Percentiles rank a stretch among this genome's conserved stretches.
Conservation (phyloP, 2,113 vertebrate species). For the Siniperca chuatsi region DNA sequence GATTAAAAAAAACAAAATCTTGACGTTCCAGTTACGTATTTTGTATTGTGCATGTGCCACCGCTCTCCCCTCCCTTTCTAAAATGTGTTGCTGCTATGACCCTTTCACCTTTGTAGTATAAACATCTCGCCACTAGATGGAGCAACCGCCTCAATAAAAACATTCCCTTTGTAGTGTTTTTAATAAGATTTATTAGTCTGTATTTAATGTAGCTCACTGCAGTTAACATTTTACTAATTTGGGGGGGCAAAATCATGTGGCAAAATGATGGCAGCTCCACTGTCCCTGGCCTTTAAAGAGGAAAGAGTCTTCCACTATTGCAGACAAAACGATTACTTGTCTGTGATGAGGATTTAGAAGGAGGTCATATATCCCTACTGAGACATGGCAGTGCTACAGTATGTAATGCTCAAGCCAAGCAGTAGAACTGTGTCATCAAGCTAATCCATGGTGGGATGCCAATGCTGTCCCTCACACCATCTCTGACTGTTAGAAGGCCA, state of each 20-base stretch:
- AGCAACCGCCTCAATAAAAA: constrained; percentile 19
- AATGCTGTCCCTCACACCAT: constrained; percentile 47
- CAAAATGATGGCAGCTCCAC: background rate
- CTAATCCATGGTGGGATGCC: constrained; percentile 55
- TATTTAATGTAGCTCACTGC: constrained; percentile 5
- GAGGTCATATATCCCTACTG: constrained; percentile 68
- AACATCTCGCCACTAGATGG: constrained; percentile 54
- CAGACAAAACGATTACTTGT: constrained; percentile 40
- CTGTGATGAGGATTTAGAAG: constrained; percentile 62
- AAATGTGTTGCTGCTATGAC: background rate
- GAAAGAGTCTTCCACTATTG: background rate
- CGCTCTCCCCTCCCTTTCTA: background rate
- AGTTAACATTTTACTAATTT: background rate
- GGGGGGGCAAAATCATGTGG: background rate
- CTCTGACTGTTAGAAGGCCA: constrained; percentile 41
- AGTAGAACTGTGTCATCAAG: constrained; percentile 61
- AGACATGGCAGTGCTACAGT: constrained; percentile 55
- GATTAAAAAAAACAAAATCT: background rate
- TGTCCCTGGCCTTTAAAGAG: constrained; percentile 5
- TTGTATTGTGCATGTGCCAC: background rate
- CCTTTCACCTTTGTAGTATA: constrained; percentile 41
- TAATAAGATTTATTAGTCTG: background rate
- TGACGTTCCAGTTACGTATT: background rate
- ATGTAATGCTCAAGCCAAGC: constrained; percentile 54
- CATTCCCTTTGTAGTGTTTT: background rate